Evolutionary conservation across 2,888 invertebrate genomes (phyloP).

Genomic region (Cryptops parisi): DNA sequence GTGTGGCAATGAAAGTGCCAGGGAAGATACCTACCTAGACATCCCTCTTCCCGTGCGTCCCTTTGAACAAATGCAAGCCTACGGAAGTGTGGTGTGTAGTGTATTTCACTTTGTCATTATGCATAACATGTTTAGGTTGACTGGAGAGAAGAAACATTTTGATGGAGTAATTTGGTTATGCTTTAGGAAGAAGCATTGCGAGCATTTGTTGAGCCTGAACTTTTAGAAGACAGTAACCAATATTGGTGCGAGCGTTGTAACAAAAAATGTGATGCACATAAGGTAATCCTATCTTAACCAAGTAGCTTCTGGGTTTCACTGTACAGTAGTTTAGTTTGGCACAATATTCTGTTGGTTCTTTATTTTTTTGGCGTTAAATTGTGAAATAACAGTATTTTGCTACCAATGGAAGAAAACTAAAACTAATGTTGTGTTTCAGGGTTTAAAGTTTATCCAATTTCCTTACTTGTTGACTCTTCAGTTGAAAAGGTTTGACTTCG

Average conservation of each 20-base stretch:
- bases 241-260: constrained; percentile 75
- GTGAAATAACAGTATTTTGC: no score
- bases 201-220: constrained; percentile 72
- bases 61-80: constrained; percentile 59
- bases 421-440: no score
- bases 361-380: no score
- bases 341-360: constrained; percentile 3
- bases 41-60: constrained; percentile 72
- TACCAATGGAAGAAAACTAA: no score
- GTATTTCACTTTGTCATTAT: constrained; percentile 6
- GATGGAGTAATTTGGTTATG: not conserved
- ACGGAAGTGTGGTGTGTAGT: constrained; percentile 53
- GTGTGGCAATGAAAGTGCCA: constrained; percentile 65
- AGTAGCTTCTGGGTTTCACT: not conserved
- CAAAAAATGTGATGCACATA: constrained; percentile 75
- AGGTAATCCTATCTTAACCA: constrained; percentile 31
- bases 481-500: constrained; percentile 78
- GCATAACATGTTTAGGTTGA: not conserved
- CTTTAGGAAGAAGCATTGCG: constrained; percentile 58
- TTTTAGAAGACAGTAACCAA: constrained; percentile 66
- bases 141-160: not conserved
- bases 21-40: constrained; percentile 69
- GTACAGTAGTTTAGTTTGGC: not conserved
- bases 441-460: constrained; percentile 68
- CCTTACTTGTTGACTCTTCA: constrained; percentile 76